Evolutionary conservation across 2,113 vertebrate species (phyloP).

Genomic region (Hemicordylus capensis): DNA sequence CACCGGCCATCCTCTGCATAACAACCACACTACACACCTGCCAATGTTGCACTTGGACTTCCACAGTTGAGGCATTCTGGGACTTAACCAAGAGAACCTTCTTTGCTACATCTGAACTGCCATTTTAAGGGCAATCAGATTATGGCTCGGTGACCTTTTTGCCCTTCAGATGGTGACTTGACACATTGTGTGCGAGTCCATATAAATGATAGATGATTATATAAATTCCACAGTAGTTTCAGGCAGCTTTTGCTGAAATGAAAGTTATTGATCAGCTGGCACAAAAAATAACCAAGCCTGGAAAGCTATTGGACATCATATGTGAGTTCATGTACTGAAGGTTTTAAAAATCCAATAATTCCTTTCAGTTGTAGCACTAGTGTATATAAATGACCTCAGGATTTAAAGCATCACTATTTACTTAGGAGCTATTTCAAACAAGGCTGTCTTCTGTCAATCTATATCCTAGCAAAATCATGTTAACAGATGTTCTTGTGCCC

Average conservation of each 20-base stretch:
- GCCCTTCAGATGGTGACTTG: neutral
- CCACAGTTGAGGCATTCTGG: neutral
- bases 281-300: neutral
- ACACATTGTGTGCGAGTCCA: neutral
- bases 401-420: neutral
- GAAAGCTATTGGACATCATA: neutral
- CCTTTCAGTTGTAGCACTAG: neutral
- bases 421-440: neutral
- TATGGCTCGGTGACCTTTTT: neutral
- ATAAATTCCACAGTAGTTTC: neutral
- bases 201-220: neutral
- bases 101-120: neutral
- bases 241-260: neutral
- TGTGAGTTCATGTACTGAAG: neutral
- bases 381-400: neutral
- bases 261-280: neutral
- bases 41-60: neutral
- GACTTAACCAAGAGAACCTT: neutral
- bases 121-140: neutral
- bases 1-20: neutral
- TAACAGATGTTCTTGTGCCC: constrained; percentile 46
- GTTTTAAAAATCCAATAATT: neutral
- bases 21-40: neutral
- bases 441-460: neutral
- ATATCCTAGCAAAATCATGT: constrained; percentile 17